phyloP scores from a whole-genome alignment of 2,888 invertebrate genomes.

The Apodemia zela region DNA sequence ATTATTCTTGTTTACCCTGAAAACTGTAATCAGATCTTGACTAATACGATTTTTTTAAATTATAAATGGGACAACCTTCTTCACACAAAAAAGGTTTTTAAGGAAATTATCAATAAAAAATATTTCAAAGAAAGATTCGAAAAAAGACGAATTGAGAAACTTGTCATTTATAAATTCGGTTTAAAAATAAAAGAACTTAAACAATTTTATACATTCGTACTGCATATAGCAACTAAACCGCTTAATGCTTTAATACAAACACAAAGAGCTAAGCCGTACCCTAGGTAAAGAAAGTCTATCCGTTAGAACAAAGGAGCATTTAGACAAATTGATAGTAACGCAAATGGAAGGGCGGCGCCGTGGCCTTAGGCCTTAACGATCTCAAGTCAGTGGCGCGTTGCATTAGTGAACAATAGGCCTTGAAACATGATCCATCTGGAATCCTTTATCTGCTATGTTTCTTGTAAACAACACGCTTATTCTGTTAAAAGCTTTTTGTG shows the following conservation, averaged over 20 bases:
- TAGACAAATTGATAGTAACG: slow-evolving; percentile 40
- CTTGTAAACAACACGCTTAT: slow-evolving; percentile 58
- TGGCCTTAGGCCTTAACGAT: slow-evolving; percentile 59
- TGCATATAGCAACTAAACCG: not conserved
- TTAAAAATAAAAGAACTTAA: not conserved
- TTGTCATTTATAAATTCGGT: not conserved
- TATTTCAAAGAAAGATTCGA: not conserved
- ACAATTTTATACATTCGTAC: not conserved
- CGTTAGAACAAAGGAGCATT: slow-evolving; percentile 47
- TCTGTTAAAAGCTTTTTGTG: slow-evolving; percentile 55
- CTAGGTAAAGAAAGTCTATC: slow-evolving; percentile 29
- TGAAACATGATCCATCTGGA: slow-evolving; percentile 55
- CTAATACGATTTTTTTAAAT: no score
- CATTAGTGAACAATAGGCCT: slow-evolving; percentile 65
- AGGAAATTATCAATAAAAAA: no score
- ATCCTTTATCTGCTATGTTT: slow-evolving; percentile 61
- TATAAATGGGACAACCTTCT: no score
- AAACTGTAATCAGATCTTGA: no score
- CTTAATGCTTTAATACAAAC: slow-evolving; percentile 8
- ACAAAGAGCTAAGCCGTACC: not conserved
- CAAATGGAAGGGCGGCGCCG: slow-evolving; percentile 50
- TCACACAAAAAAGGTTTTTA: no score
- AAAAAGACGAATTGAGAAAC: not conserved
- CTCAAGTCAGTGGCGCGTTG: slow-evolving; percentile 54
- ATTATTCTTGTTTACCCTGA: no score